phyloP scores from a whole-genome alignment of 1,140 invertebrate species.

The Zaprionus lachaisei region DNA sequence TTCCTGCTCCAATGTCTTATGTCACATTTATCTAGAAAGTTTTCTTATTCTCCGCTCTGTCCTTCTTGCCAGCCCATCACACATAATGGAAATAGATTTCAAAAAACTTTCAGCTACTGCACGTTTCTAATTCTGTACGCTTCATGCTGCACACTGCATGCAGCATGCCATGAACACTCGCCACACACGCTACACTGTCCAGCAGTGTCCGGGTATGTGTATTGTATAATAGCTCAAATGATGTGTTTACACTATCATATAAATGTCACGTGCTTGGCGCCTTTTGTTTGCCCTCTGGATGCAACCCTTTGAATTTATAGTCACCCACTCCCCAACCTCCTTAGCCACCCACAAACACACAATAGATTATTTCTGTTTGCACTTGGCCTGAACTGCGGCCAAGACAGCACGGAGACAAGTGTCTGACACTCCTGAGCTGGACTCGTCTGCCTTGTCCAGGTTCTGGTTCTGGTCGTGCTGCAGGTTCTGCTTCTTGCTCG shows the following conservation, averaged over 20 bases:
- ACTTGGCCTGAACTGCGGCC: constrained; percentile 34
- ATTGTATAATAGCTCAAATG: constrained; percentile 81
- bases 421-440: not conserved
- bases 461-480: not conserved
- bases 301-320: constrained; percentile 67
- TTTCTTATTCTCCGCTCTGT: constrained; percentile 64
- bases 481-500: not conserved
- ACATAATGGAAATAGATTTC: constrained; percentile 78
- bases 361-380: constrained; percentile 67
- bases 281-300: constrained; percentile 72
- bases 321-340: not conserved
- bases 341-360: constrained; percentile 3
- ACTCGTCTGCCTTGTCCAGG: not conserved
- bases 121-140: constrained; percentile 7
- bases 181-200: constrained; percentile 11
- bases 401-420: constrained; percentile 12
- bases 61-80: constrained; percentile 56
- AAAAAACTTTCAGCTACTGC: constrained; percentile 69
- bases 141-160: not conserved
- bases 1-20: constrained; percentile 74
- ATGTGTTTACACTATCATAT: constrained; percentile 83
- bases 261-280: constrained; percentile 78
- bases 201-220: constrained; percentile 42
- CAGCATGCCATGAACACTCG: constrained; percentile 17
- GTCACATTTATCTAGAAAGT: constrained; percentile 81